Evolutionary conservation across 2,113 vertebrate species (phyloP).

Genomic region (Heteronetta atricapilla): DNA sequence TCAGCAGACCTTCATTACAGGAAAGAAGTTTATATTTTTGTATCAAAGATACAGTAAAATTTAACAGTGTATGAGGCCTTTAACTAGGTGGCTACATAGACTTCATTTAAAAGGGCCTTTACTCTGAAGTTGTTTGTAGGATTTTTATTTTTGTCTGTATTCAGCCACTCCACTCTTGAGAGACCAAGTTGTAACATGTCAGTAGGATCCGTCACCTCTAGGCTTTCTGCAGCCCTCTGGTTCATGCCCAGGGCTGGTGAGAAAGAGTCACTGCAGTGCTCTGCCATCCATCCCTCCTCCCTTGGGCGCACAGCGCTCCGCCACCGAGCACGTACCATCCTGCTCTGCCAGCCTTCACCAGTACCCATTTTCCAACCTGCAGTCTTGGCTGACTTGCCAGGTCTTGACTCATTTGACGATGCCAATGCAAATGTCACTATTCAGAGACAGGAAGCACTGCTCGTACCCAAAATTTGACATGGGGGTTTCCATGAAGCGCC

Average conservation of each 20-base stretch:
- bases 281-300: not conserved
- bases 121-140: not conserved
- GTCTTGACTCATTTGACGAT: not conserved
- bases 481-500: not conserved
- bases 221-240: not conserved
- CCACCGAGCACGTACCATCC: fast-evolving
- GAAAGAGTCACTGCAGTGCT: not conserved
- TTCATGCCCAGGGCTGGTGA: fast-evolving
- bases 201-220: not conserved
- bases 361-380: not conserved
- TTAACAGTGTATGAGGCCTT: not conserved
- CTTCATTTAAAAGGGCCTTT: not conserved
- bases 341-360: fast-evolving
- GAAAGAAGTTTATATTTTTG: not conserved
- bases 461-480: not conserved
- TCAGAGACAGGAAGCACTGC: not conserved
- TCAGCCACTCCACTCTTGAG: not conserved
- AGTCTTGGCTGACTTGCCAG: not conserved
- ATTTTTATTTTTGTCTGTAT: not conserved
- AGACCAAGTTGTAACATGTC: not conserved
- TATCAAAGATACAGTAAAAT: not conserved
- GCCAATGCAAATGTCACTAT: not conserved
- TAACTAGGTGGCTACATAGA: not conserved
- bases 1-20: not conserved
- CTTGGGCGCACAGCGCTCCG: not conserved